Evolutionary conservation across 2,888 invertebrate genomes (phyloP), one percentile per base, ranked within the genome.

Genomic region (Athripsodes cinereus): DNA sequence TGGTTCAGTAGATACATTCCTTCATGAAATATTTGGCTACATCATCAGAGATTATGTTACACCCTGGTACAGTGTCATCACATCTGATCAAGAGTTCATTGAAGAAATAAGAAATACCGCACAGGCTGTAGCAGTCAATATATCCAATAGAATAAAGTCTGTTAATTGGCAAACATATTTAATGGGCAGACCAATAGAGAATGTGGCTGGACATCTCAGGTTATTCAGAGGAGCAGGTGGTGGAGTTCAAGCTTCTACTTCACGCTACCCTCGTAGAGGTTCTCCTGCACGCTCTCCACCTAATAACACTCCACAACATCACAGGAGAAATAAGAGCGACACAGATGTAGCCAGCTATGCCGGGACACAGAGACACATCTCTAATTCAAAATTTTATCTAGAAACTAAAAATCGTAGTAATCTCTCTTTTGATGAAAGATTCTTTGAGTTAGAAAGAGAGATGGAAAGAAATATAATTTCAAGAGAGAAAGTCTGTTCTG

Each of bases 81-180:
- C 86, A 1, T 81, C 84, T 66, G 88, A 92, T 73, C 84, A 86
- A 65, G 87, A 89, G 69, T 88, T 92, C 68, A 79, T 85, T 34
- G 79, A 86, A 70, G 80, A 85, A 63, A 81, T 90, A 34, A 81
- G 84, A 68, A 80, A 81, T 65, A 81, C 85, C 66, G 85, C 87
- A 65, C 86, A 90, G 71, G 84, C 86, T 66, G 79, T 86, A 61
- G 81, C 87, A 52, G 83, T 87, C 55, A 83, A 84, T 21, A 19
- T 62, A 16, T 62, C 63, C 13, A 59, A 59, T 34, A 59, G 82
- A 65, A 74, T 91, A 49, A 92, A 92, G 79, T 86, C 89, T 69
- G 88, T 94, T 13, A 92, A 96, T 72, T 93, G 95, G 92, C 88
- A 92, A 66, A 88, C 91, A 35, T 88, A 91, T 67, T 80, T 95